phyloP scores from a whole-genome alignment of 92 coral and sea anemone genomes.

The Epizoanthus fatuus region DNA sequence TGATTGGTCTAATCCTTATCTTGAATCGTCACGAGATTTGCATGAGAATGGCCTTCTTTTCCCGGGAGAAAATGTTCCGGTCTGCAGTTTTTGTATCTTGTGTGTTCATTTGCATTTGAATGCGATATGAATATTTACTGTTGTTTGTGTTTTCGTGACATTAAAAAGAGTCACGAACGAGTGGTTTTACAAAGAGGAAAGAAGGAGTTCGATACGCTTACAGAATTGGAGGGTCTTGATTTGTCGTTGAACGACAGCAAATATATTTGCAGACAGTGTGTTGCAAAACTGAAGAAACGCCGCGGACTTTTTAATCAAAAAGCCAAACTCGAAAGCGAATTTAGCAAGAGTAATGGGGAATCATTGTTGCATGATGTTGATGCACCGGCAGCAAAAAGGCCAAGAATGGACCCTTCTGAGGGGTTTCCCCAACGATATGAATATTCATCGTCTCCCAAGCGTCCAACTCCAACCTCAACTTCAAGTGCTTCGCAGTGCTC shows the following conservation, averaged over 20 bases:
- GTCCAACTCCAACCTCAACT: background rate
- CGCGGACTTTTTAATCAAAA: too few species aligned
- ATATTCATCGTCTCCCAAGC: background rate
- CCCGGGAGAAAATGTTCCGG: too few species aligned
- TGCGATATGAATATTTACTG: too few species aligned
- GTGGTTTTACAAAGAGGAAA: background rate
- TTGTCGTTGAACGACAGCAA: background rate
- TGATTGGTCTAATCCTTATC: too few species aligned
- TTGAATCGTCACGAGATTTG: too few species aligned
- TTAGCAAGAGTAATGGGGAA: background rate
- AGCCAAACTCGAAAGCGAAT: background rate
- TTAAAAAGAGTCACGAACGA: background rate
- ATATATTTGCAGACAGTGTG: background rate
- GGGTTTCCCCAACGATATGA: background rate
- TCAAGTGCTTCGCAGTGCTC: background rate
- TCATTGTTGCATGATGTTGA: background rate
- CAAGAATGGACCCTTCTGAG: background rate
- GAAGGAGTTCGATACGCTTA: background rate
- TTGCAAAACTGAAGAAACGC: background rate
- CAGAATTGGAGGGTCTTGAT: background rate
- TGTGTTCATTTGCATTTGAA: too few species aligned
- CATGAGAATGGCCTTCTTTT: too few species aligned
- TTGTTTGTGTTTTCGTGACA: background rate
- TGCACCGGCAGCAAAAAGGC: background rate
- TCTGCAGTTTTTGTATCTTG: too few species aligned